A percentile compares a stretch with the other conserved stretches of the same genome.
These are phyloP conservation scores for Seriola dumerili DNA, from an alignment of 2,113 vertebrate species.

Conservation along the genomic window DNA sequence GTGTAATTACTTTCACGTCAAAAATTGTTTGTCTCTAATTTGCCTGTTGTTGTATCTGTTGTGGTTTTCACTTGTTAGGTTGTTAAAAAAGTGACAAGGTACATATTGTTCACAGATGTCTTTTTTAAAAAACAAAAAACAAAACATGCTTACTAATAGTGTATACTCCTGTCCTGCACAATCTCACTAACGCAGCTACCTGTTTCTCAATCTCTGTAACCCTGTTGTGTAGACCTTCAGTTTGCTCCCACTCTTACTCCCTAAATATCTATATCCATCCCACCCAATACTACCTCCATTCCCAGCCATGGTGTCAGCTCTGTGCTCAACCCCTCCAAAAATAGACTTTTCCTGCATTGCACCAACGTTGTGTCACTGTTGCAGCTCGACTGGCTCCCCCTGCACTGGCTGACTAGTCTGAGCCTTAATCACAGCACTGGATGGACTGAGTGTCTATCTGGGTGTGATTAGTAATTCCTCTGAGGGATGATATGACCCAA, in stretches of 20 bases:
- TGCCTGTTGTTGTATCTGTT: constrained; percentile 3
- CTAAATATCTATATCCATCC: constrained; percentile 38
- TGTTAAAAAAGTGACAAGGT: not conserved
- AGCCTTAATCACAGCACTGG: constrained; percentile 67
- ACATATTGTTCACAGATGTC: constrained; percentile 1
- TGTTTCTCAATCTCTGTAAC: not conserved
- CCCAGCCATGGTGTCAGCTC: constrained; percentile 66
- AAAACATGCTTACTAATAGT: not conserved
- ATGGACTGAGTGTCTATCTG: constrained; percentile 59
- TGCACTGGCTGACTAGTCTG: constrained; percentile 55
- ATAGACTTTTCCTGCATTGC: constrained; percentile 83
- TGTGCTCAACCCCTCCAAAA: constrained; percentile 79
- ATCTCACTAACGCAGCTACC: not conserved
- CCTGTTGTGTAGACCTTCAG: not conserved
- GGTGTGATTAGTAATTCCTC: constrained; percentile 70
- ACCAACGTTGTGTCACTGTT: constrained; percentile 79
- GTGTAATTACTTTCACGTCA: constrained; percentile 24
- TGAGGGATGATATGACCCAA: constrained; percentile 61
- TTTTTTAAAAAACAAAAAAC: not conserved
- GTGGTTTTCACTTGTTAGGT: constrained; percentile 3
- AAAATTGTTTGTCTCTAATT: constrained; percentile 12
- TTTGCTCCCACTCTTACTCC: constrained; percentile 11
- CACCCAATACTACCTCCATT: constrained; percentile 45
- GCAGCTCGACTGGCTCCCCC: constrained; percentile 68
- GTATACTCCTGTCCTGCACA: not conserved